These are phyloP conservation scores for Lycaena phlaeas DNA, from an alignment of 2,888 invertebrate genomes.

Conservation along the genomic window DNA sequence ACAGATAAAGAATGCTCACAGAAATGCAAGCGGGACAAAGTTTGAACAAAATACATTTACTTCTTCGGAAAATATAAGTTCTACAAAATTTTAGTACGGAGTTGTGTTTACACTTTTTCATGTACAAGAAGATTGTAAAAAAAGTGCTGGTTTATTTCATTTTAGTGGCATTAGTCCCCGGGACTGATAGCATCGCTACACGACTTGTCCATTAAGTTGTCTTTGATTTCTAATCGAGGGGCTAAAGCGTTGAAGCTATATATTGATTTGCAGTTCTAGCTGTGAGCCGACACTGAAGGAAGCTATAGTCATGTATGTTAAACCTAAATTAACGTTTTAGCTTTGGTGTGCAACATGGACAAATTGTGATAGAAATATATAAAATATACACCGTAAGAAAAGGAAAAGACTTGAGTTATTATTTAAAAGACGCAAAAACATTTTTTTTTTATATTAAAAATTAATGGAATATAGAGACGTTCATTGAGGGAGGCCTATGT, in stretches of 20 bases:
- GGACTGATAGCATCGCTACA: slow-evolving; percentile 36
- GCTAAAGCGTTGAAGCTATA: slow-evolving; percentile 11
- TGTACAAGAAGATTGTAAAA: not conserved
- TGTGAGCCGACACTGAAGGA: not conserved
- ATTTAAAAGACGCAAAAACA: no score
- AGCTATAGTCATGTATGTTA: no score
- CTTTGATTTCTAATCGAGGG: slow-evolving; percentile 17
- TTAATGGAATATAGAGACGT: no score
- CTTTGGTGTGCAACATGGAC: no score
- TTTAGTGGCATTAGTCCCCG: slow-evolving; percentile 1
- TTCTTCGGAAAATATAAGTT: not conserved
- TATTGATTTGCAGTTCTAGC: slow-evolving; percentile 5
- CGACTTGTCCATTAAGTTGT: slow-evolving; percentile 37
- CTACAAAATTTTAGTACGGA: not conserved
- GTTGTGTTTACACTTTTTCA: not conserved
- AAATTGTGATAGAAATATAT: no score
- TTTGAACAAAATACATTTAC: slow-evolving; percentile 3
- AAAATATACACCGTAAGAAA: no score
- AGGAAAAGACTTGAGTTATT: no score
- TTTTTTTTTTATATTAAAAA: no score
- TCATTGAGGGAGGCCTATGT: no score
- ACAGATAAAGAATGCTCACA: slow-evolving; percentile 5
- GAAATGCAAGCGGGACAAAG: not conserved
- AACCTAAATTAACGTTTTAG: no score
- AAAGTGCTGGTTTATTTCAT: slow-evolving; percentile 2